phyloP scores from a whole-genome alignment of 2,113 vertebrate species.

The Ciconia maguari region DNA sequence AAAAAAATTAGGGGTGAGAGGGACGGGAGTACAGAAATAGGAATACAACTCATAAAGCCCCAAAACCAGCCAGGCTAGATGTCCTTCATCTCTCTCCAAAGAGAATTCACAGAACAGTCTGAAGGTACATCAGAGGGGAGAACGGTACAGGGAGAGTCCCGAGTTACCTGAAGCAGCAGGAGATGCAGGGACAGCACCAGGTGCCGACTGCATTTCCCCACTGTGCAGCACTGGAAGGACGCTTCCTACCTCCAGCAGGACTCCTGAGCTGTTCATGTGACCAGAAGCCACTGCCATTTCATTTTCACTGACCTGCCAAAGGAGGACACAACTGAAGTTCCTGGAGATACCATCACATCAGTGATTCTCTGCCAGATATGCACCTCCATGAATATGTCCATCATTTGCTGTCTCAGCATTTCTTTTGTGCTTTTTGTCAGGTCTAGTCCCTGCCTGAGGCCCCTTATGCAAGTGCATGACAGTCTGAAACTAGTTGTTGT shows the following conservation, averaged over 20 bases:
- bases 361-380: constrained; percentile 1
- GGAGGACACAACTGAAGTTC: constrained; percentile 66
- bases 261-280: constrained; percentile 75
- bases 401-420: not conserved
- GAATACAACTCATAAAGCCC: not conserved
- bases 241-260: constrained; percentile 89
- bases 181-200: constrained; percentile 79
- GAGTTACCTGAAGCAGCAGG: constrained; percentile 88
- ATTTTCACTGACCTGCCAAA: constrained; percentile 78
- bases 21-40: not conserved
- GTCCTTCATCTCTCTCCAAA: not conserved
- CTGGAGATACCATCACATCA: not conserved
- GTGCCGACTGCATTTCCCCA: constrained; percentile 84
- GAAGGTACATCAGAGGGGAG: not conserved
- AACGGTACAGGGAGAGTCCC: not conserved
- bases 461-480: not conserved
- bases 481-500: not conserved
- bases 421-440: not conserved
- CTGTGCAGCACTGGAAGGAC: constrained; percentile 83
- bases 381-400: not conserved
- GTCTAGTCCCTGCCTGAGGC: not conserved
- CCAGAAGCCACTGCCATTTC: constrained; percentile 78
- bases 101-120: not conserved
- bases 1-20: not conserved
- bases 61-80: not conserved